Evolutionary conservation across 2,113 vertebrate species (phyloP).

Genomic region (Sclerurus mexicanus): DNA sequence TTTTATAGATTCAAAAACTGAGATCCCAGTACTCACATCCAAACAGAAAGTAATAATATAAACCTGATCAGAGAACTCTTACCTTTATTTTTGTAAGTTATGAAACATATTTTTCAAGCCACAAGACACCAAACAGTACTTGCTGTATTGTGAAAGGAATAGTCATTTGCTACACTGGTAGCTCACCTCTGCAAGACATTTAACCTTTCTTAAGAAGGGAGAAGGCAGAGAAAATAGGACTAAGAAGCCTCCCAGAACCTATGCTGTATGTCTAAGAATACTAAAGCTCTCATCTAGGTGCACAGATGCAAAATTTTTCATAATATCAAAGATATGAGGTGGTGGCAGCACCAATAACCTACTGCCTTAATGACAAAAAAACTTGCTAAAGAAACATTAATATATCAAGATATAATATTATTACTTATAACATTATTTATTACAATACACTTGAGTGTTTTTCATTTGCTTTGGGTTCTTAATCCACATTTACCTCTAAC

Average conservation of each 20-base stretch:
- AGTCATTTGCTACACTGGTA: neutral
- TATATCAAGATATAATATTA: neutral
- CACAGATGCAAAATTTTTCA: neutral
- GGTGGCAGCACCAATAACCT: neutral
- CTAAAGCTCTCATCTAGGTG: neutral
- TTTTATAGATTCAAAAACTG: neutral
- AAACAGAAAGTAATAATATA: neutral
- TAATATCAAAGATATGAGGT: neutral
- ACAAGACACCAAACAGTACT: neutral
- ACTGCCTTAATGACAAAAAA: neutral
- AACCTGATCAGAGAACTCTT: neutral
- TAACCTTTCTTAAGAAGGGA: neutral
- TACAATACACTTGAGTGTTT: neutral
- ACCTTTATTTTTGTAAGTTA: neutral
- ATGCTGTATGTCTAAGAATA: neutral
- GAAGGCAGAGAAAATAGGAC: neutral
- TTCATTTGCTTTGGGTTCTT: rapidly evolving
- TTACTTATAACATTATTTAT: neutral
- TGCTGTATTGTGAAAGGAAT: neutral
- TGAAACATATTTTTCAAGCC: neutral
- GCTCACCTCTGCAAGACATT: neutral
- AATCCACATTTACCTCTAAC: rapidly evolving
- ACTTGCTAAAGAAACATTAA: neutral
- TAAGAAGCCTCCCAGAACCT: neutral
- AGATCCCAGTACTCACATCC: neutral